Base-by-base conservation (phyloP, 2,797 vertebrate species). In the Emys orbicularis region DNA sequence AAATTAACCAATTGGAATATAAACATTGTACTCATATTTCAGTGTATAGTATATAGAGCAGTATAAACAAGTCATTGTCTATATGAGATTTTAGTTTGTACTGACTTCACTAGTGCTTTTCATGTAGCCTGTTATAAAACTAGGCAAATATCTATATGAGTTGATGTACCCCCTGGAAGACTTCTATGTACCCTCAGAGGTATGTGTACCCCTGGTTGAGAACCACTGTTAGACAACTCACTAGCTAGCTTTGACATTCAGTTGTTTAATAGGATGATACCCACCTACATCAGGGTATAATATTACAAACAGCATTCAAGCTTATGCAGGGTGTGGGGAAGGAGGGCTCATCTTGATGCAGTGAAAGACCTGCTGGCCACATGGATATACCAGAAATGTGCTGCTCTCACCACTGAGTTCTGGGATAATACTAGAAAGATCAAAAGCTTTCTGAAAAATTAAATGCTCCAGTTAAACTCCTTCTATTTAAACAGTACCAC, bases 291-390 rank as follows among this genome's bases (percentile, higher is more conserved):
- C 2, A 44, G 19, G 53, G 11, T 86, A 54, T 84, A 92, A 54
- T 44, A 50, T 54, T 1, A 50, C 2, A 47, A 79, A 0, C 21
- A 84, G 12, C 0, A 1, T 79, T 84, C 23, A 74, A 23, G 29
- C 47, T 44, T 23, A 12, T 41, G 59, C 13, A 31, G 29, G 31
- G 29, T 85, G 27, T 79, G 68, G 2, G 19, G 57, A 72, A 41
- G 74, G 7, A 77, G 25, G 44, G 27, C 29, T 77, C 15, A 29
- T 77, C 44, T 5, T 16, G 25, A 77, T 49, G 74, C 13, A 31
- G 12, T 29, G 27, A 77, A 76, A 29, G n/a, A 37, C 23, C 37
- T 72, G 37, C 65, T 72, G 65, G 65, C n/a, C 9, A 23, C 27
- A 29, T 47, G 23, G 23, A 44, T 47, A 77, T 8, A 31, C 4